Evolutionary conservation across 2,888 invertebrate species (phyloP), one percentile per base, ranked within the genome.

Genomic region (Mactromeris polynyma): DNA sequence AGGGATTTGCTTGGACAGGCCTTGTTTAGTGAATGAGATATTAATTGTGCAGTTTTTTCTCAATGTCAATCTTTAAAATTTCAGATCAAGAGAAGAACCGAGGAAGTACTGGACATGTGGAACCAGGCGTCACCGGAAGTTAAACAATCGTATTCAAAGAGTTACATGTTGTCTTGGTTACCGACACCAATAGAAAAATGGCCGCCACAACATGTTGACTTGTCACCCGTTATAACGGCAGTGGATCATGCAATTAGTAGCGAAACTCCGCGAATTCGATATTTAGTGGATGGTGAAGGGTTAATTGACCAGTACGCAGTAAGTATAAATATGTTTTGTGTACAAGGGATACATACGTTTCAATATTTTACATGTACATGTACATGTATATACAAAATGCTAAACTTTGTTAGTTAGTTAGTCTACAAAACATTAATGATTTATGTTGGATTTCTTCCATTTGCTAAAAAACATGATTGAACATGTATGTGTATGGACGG

Each of bases 81-180:
- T 73, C 31, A 80, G 80, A 1, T 51, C 19, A 42, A 80, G 51
- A 51, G 14, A 51, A 46, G 14, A 17, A 80, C n/a, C 31, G 54
- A 42, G 21, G 85, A 91, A 19, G 21, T 51, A 4, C 81, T 85
- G 1, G 85, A 87, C 58, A 91, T 91, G 85, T 91, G 87, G 91
- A 21, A 64, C 0, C 36, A 81, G 7, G 85, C 89, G 17, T 36
- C 87, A 26, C 33, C 81, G 19, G 87, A 91, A 54, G 51, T 87
- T 26, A 89, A 81, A 42, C 40, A 83, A 42, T 69, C 85, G 3
- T 89, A 91, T 73, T 83, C 85, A 17, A 83, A 83, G 21, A 54
- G 83, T 21, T 85, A 80, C 31, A 83, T 80, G 51, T 9, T 80
- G 17, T 80, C 80, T 6, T 80, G 80, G 51, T 2, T 80, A 26